phyloP scores from a whole-genome alignment of 2,797 vertebrate species.

The Lacerta bilineata region DNA sequence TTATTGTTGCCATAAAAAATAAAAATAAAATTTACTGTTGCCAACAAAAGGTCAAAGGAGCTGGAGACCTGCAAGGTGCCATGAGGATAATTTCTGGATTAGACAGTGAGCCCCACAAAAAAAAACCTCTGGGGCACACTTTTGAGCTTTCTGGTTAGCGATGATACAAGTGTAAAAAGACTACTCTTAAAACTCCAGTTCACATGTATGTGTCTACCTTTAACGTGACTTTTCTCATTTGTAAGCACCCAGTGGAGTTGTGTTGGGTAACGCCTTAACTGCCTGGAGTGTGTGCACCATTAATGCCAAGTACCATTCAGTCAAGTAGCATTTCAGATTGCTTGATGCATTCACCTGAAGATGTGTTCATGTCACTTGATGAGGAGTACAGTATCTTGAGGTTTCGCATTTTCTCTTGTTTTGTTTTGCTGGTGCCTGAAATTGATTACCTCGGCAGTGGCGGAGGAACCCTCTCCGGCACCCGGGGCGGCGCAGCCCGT shows the following conservation, averaged over 20 bases:
- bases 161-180: background rate
- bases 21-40: background rate
- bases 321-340: background rate
- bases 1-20: too few species aligned
- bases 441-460: background rate
- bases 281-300: too few species aligned
- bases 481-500: too few species aligned
- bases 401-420: background rate
- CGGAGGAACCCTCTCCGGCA: too few species aligned
- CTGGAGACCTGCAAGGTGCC: background rate
- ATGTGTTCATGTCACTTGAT: too few species aligned
- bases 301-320: background rate
- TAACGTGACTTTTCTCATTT: background rate
- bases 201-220: background rate
- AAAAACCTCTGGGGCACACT: background rate
- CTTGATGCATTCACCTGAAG: too few species aligned
- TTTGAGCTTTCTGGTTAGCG: background rate
- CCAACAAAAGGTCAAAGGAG: background rate
- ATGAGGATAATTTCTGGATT: background rate
- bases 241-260: background rate
- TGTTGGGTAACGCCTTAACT: background rate
- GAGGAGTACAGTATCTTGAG: too few species aligned
- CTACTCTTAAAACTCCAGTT: background rate
- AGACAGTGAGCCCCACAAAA: background rate
- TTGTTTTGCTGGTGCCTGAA: background rate